Evolutionary conservation across 2,797 vertebrate species (phyloP), one percentile per base, ranked within the genome.

Genomic region (Siniperca obscura): DNA sequence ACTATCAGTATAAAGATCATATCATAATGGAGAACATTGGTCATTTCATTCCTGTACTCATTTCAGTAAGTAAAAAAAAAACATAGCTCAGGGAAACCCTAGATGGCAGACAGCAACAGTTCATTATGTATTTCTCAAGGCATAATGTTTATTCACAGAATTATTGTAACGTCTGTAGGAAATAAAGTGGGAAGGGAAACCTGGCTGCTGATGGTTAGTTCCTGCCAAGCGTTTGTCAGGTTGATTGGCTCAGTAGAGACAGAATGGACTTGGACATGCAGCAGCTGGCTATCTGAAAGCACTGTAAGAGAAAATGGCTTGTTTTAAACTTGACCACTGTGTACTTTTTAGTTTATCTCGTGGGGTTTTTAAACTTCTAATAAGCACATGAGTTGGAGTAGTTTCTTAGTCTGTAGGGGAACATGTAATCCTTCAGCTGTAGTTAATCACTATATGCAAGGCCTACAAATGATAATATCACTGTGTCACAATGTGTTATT

Each of bases 181-280:
- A 74, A 74, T 57, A 67, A 82, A 78, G 80, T 82, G 86, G 81
- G 86, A 81, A 83, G 76, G 36, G 69, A 87, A 87, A 83, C 60
- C 87, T 89, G 89, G 84, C 86, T 62, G 82, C 57, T 69, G 62
- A 80, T 25, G 73, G 78, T 76, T 66, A 27, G 69, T n/a, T 76
- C 59, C 56, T 86, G 87, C 88, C 86, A 88, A 87, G 38, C 8
- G 5, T 83, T 84, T 80, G 82, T 86, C 83, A 86, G 77, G 77
- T 84, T 84, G 88, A 88, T 82, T 16, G 27, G 79, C 76, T 82
- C 76, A 72, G 82, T 7, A 21, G 59, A 81, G 84, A 77, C 86
- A 66, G 77, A 79, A 70, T 9, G 30, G 69, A 87, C 67, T 78
- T 38, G 69, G 81, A 84, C 71, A 78, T 84, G 78, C 74, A 82